phyloP scores from a whole-genome alignment of 1,140 invertebrate genomes.

The Hesperophylax magnus region DNA sequence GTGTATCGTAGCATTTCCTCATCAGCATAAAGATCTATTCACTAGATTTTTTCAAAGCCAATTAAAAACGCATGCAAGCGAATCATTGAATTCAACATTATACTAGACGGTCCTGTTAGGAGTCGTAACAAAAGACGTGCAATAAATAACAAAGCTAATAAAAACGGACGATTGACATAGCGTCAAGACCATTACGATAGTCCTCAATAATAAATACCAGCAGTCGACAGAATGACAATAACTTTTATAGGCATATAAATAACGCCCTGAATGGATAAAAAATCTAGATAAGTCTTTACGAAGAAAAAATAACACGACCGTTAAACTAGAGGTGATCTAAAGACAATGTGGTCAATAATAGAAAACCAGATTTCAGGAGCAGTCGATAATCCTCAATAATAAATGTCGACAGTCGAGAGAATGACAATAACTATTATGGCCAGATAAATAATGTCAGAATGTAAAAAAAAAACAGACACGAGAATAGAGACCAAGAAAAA shows the following conservation, averaged over 20 bases:
- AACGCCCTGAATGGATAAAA: not conserved
- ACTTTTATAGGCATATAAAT: not conserved
- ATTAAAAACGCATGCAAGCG: no score
- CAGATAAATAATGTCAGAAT: not conserved
- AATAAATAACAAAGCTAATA: not conserved
- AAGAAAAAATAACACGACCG: not conserved
- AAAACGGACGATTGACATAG: not conserved
- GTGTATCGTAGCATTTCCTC: no score
- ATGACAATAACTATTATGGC: constrained; percentile 2
- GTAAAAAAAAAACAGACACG: not conserved
- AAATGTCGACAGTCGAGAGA: not conserved
- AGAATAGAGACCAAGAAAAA: not conserved
- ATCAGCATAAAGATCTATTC: no score
- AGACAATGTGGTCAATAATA: constrained; percentile 3
- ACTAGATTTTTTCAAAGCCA: no score
- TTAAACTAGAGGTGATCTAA: not conserved
- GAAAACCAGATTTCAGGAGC: constrained; percentile 18
- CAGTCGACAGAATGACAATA: not conserved
- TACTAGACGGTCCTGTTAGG: not conserved
- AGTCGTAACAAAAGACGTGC: not conserved
- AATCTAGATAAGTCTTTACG: not conserved
- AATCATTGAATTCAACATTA: not conserved
- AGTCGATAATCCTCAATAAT: no score
- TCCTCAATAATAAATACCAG: not conserved
- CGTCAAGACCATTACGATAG: not conserved